Percentiles rank a stretch among this genome's conserved stretches.
Conservation (phyloP, 2,888 invertebrate species). For the Troilus luridus region DNA sequence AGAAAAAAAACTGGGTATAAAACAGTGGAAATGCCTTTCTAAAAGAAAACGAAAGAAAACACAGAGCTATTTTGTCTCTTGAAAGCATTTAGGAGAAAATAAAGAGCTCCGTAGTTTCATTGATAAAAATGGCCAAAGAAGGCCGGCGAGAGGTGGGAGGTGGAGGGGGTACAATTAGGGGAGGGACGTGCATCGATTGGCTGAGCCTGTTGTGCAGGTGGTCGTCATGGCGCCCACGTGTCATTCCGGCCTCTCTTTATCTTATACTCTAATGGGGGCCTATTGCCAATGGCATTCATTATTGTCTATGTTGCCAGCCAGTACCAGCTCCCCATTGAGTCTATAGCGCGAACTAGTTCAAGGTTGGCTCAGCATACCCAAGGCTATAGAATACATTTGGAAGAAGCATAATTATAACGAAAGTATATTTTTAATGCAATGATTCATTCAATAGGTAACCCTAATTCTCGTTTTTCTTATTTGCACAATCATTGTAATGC, state of each 20-base stretch:
- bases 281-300: not conserved
- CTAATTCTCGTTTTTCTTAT: too few species aligned
- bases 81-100: not conserved
- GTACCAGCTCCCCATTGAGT: not conserved
- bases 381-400: too few species aligned
- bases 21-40: not conserved
- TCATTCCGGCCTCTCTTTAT: slow-evolving; percentile 18
- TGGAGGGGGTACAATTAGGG: slow-evolving; percentile 32
- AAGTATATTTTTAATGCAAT: too few species aligned
- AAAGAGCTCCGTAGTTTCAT: slow-evolving; percentile 16
- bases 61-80: not conserved
- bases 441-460: too few species aligned
- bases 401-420: too few species aligned
- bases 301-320: not conserved
- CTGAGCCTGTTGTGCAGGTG: slow-evolving; percentile 39
- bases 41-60: not conserved
- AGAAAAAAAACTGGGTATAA: not conserved
- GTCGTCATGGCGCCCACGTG: slow-evolving; percentile 48
- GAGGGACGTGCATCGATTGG: slow-evolving; percentile 46
- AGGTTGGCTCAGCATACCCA: not conserved
- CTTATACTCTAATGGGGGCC: not conserved
- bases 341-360: not conserved
- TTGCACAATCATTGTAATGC: too few species aligned
- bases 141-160: not conserved
- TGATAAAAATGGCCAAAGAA: slow-evolving; percentile 40